These are phyloP conservation scores for Bergia puertoricense DNA, from an alignment of 92 coral and sea anemone species.

Conservation along the genomic window DNA sequence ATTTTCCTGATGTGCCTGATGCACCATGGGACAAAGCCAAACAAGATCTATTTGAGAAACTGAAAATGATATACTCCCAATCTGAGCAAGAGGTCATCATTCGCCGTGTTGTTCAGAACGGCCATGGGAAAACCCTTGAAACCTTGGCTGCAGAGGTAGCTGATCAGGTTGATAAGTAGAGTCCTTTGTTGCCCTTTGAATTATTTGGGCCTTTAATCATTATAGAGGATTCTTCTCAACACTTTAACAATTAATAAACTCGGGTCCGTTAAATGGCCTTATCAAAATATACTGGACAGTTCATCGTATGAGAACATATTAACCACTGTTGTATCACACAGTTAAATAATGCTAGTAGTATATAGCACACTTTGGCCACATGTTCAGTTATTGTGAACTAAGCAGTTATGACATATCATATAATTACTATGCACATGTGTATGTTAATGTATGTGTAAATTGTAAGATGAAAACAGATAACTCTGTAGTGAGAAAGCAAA, in stretches of 20 bases:
- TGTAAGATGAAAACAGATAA: too few species aligned
- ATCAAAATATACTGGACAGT: neutral
- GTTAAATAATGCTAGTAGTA: neutral
- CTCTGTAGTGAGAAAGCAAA: too few species aligned
- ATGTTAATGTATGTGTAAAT: neutral
- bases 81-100: conserved; percentile 15
- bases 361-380: too few species aligned
- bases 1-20: conserved; percentile 6
- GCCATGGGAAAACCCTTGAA: neutral
- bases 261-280: neutral
- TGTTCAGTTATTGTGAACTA: neutral
- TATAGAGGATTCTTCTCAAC: neutral
- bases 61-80: conserved; percentile 14
- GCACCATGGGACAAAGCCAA: conserved; percentile 24
- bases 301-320: neutral
- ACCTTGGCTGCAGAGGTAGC: conserved; percentile 7
- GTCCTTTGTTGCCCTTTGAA: neutral
- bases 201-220: neutral
- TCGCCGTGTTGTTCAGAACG: conserved; percentile 12
- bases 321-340: neutral
- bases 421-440: too few species aligned
- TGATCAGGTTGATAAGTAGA: neutral
- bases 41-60: conserved; percentile 20
- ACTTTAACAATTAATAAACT: neutral
- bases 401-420: neutral